phyloP scores from a whole-genome alignment of 1,140 invertebrate genomes.

The Caenorhabditis brenneri region DNA sequence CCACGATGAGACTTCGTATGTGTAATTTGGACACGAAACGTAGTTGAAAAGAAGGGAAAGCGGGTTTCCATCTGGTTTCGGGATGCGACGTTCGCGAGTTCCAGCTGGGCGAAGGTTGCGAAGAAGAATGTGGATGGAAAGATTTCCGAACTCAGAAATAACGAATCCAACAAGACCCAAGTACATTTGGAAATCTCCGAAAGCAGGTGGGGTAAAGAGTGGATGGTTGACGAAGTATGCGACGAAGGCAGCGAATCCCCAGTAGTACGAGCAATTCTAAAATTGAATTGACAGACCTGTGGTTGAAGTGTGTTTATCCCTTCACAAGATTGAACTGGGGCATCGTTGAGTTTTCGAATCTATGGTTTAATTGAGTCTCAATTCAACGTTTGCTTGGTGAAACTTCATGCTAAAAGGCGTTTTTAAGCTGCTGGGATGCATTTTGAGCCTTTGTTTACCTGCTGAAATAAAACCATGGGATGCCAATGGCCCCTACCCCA shows the following conservation, averaged over 20 bases:
- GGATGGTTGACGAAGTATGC: slow-evolving; percentile 97
- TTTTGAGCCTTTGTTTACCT: slow-evolving; percentile 48
- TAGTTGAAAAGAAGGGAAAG: slow-evolving; percentile 83
- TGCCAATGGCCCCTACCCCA: too few species aligned
- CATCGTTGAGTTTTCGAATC: slow-evolving; percentile 98
- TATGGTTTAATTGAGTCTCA: slow-evolving; percentile 94
- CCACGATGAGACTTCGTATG: slow-evolving; percentile 92
- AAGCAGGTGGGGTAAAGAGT: slow-evolving; percentile 82
- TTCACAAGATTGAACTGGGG: slow-evolving; percentile 93
- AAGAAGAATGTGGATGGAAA: slow-evolving; percentile 88
- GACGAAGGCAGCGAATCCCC: slow-evolving; percentile 94
- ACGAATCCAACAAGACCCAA: slow-evolving; percentile 80
- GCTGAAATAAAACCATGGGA: slow-evolving; percentile 51
- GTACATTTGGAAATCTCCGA: slow-evolving; percentile 77
- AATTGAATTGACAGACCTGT: too few species aligned
- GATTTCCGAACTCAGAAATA: slow-evolving; percentile 82
- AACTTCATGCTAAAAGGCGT: slow-evolving; percentile 83
- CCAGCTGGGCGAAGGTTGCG: slow-evolving; percentile 90
- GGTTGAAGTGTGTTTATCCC: too few species aligned
- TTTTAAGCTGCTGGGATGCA: slow-evolving; percentile 72
- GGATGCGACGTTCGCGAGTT: slow-evolving; percentile 86
- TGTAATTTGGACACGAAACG: slow-evolving; percentile 98
- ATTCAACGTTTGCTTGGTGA: slow-evolving; percentile 91
- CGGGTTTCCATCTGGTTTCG: slow-evolving; percentile 71
- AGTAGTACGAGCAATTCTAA: slow-evolving; percentile 93